phyloP scores from a whole-genome alignment of 2,888 invertebrate genomes.

The Oxycera nigricornis region DNA sequence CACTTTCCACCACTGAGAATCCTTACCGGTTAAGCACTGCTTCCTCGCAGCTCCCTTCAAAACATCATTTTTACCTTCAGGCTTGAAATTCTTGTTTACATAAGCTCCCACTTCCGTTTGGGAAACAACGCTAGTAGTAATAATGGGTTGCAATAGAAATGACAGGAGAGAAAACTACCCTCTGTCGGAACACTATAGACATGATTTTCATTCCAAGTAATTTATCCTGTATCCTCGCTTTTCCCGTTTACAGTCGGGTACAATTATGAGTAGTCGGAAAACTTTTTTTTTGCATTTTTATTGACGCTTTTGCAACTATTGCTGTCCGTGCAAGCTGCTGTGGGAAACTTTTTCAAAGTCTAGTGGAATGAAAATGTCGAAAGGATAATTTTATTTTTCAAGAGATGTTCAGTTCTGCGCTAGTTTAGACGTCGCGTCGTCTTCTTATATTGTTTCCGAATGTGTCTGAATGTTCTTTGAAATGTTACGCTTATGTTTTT shows the following conservation, averaged over 20 bases:
- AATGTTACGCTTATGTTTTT: too few species aligned
- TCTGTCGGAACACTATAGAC: not conserved
- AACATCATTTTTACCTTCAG: not conserved
- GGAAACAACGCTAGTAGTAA: not conserved
- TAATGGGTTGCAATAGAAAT: not conserved
- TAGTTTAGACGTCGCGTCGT: too few species aligned
- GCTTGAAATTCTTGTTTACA: conserved; percentile 10
- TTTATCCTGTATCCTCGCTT: not conserved
- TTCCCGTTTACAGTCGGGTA: too few species aligned
- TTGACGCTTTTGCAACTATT: too few species aligned
- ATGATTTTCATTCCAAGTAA: conserved; percentile 5
- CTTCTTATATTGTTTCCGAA: too few species aligned
- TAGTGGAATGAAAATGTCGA: not conserved
- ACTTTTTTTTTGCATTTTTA: too few species aligned
- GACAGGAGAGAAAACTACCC: not conserved
- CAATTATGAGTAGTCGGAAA: too few species aligned
- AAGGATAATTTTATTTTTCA: not conserved
- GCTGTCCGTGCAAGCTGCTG: too few species aligned
- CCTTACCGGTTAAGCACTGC: not conserved
- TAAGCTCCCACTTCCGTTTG: not conserved
- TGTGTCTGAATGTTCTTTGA: too few species aligned
- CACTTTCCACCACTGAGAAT: too few species aligned
- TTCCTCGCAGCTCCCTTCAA: not conserved
- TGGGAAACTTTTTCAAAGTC: too few species aligned
- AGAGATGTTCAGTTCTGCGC: not conserved